Base-by-base conservation (phyloP, 1,140 invertebrate genomes). In the Drosophila sproati region DNA sequence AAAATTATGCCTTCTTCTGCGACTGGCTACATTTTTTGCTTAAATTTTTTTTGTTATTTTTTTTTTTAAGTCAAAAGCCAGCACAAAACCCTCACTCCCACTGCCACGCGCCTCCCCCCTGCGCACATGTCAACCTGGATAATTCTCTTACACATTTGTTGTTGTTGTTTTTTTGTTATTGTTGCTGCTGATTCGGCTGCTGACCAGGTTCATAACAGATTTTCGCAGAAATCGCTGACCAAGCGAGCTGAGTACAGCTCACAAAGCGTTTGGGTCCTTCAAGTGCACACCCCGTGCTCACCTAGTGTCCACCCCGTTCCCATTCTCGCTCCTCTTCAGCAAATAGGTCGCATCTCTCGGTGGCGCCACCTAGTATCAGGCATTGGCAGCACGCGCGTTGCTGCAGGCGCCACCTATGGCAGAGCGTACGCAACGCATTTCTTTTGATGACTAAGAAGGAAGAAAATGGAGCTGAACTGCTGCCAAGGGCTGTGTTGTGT, bases 331-430 rank as follows among this genome's bases (percentile, higher is more conserved):
- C 5, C 7, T n/a, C 52, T 54, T 57, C 60, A 28, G 56, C 10
- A 57, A 57, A 52, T 66, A 6, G 34, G 2, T 39, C 10, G 4
- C 5, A 8, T 12, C 10, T 31, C 10, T 7, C 7, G n/a, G 55
- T 82, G 41, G 12, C 82, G 82, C 82, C 83, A 83, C 70, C 83
- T 89, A 37, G 29, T 4, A 5, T 43, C 39, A 8, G 31, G 29
- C 31, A 41, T 3, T 5, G 10, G 28, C 37, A 56, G 4, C 68
- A 35, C 10, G 5, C 37, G 20, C 4, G 5, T 2, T 34, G 31
- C 56, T 43, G 3, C 39, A n/a, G 60, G 57, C 85, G 83, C 85
- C 83, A 80, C 71, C 83, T 87, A 56, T 74, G 50, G 77, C 41
- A 12, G 37, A 73, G 77, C 51, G 63, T 8, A 5, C 31, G 54